Evolutionary conservation across 2,888 invertebrate genomes (phyloP).

Genomic region (Drosophila mercatorum): DNA sequence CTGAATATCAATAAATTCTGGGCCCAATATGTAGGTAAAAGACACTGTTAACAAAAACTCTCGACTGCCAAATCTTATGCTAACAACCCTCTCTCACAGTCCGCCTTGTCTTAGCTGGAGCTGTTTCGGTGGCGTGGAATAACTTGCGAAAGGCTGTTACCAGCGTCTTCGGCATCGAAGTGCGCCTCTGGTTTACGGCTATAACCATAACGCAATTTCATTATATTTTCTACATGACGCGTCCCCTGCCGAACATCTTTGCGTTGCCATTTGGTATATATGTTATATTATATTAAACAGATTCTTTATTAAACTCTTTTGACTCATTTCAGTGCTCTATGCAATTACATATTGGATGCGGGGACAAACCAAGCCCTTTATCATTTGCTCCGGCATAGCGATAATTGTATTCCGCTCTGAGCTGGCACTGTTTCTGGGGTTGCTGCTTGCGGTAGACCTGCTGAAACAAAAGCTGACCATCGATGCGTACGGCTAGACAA

Average conservation of each 20-base stretch:
- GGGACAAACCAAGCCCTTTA: constrained; percentile 90
- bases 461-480: constrained; percentile 89
- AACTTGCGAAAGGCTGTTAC: constrained; percentile 90
- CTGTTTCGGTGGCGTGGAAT: constrained; percentile 91
- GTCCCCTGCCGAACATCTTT: constrained; percentile 97
- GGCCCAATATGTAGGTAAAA: constrained; percentile 93
- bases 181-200: constrained; percentile 92
- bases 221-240: constrained; percentile 97
- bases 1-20: constrained; percentile 92
- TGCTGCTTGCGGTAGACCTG: constrained; percentile 93
- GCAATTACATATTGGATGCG: constrained; percentile 94
- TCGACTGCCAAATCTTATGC: neutral
- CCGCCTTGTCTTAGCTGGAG: constrained; percentile 90
- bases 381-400: constrained; percentile 93
- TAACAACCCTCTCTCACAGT: constrained; percentile 87
- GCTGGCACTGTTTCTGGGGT: constrained; percentile 93
- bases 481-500: constrained; percentile 86
- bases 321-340: constrained; percentile 89
- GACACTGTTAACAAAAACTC: neutral
- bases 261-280: constrained; percentile 94
- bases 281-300: neutral
- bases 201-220: constrained; percentile 98
- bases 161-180: constrained; percentile 91
- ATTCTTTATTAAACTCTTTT: neutral
- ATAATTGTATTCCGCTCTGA: constrained; percentile 96